A percentile compares a stretch with the other conserved stretches of the same genome.
These are phyloP conservation scores for Scylla paramamosain DNA, from an alignment of 1,140 invertebrate species.

Conservation along the genomic window DNA sequence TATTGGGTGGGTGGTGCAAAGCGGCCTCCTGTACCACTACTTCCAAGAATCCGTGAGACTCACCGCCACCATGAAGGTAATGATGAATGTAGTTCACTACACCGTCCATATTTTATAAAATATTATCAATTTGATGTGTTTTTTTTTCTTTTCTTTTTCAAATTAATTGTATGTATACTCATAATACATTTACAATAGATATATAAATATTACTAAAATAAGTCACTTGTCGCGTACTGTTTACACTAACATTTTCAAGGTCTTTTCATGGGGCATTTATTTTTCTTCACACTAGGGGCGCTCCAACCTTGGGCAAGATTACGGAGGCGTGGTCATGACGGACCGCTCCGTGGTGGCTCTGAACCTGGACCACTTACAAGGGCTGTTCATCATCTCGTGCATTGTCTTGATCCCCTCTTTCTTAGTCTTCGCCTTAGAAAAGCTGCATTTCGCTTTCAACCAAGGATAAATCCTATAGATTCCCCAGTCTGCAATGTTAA, in stretches of 20 bases:
- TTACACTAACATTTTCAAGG: neutral
- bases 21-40: conserved; percentile 30
- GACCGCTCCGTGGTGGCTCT: neutral
- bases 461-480: no score
- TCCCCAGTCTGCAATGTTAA: no score
- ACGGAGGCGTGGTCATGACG: neutral
- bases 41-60: conserved; percentile 51
- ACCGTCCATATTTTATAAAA: no score
- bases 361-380: conserved; percentile 50
- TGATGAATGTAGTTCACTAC: neutral
- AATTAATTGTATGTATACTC: neutral
- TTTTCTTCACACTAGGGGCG: neutral
- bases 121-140: neutral
- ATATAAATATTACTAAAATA: neutral
- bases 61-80: neutral
- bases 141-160: neutral
- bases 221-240: neutral
- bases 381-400: conserved; percentile 42
- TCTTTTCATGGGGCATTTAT: neutral
- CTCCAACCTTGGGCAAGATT: neutral
- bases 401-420: conserved; percentile 18
- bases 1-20: conserved; percentile 40
- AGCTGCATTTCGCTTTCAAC: neutral
- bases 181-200: neutral
- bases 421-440: conserved; percentile 30